Conservation (phyloP, 2,797 vertebrate genomes). For the Sebastes flavidus region DNA sequence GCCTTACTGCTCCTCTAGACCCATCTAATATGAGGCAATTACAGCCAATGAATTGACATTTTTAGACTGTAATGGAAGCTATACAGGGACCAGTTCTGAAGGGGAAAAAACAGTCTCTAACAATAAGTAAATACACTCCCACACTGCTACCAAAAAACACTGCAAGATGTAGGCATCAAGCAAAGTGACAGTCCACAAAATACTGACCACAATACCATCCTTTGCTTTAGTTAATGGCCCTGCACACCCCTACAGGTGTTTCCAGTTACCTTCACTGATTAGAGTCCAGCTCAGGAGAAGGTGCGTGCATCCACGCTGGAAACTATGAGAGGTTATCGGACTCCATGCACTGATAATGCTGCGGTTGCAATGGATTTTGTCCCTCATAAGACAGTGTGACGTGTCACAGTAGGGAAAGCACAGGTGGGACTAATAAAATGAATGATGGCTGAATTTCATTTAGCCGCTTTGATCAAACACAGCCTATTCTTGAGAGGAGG, state of each 20-base stretch:
- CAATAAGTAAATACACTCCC: background rate
- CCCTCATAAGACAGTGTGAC: background rate
- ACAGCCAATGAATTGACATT: conserved; percentile 28
- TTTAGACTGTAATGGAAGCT: conserved; percentile 2
- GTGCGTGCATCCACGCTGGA: too few species aligned
- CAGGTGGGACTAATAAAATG: too few species aligned
- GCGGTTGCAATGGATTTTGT: too few species aligned
- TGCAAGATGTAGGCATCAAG: background rate
- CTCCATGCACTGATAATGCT: background rate
- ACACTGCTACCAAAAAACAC: background rate
- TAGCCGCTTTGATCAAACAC: background rate
- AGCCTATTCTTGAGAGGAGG: background rate
- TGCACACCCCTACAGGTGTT: background rate
- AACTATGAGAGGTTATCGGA: background rate
- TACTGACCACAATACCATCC: background rate
- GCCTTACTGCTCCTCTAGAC: conserved; percentile 29
- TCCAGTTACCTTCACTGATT: background rate
- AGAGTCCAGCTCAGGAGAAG: background rate
- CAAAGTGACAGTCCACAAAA: background rate
- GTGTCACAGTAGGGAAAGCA: background rate
- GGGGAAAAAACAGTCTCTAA: background rate
- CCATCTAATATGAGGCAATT: conserved; percentile 44
- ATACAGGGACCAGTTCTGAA: background rate
- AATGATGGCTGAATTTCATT: background rate
- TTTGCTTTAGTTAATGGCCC: background rate